Evolutionary conservation across 1,140 invertebrate genomes (phyloP).

Genomic region (Gonioctena quinquepunctata): DNA sequence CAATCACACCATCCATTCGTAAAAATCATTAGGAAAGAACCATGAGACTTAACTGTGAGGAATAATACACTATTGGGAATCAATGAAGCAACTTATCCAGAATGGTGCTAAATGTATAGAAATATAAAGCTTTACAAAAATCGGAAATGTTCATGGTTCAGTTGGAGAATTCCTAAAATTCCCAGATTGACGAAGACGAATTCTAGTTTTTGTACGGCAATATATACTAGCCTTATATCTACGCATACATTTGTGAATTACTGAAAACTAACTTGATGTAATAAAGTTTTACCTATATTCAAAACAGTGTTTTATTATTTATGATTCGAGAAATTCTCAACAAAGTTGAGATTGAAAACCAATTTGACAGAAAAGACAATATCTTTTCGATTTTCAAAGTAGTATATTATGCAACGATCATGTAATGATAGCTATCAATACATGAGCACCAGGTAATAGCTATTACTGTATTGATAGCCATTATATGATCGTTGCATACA

Average conservation of each 20-base stretch:
- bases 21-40: too few relatives aligned
- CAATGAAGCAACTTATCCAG: conserved; percentile 19
- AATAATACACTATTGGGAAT: conserved; percentile 18
- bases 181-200: neutral
- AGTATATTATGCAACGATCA: too few relatives aligned
- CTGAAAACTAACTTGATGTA: neutral
- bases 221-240: conserved; percentile 3
- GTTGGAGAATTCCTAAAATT: neutral
- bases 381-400: too few relatives aligned
- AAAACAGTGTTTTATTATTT: neutral
- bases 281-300: neutral
- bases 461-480: too few relatives aligned
- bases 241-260: neutral
- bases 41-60: too few relatives aligned
- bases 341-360: too few relatives aligned
- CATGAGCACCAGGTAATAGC: too few relatives aligned
- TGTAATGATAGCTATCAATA: too few relatives aligned
- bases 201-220: neutral
- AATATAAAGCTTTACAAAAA: neutral
- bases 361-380: too few relatives aligned
- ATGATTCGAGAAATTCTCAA: too few relatives aligned
- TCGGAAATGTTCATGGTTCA: neutral
- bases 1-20: too few relatives aligned
- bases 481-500: too few relatives aligned
- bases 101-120: conserved; percentile 19